Percentiles rank a stretch among this genome's conserved stretches.
These are phyloP conservation scores for Teleiodes luculella DNA, from an alignment of 2,888 invertebrate genomes.

Conservation along the genomic window DNA sequence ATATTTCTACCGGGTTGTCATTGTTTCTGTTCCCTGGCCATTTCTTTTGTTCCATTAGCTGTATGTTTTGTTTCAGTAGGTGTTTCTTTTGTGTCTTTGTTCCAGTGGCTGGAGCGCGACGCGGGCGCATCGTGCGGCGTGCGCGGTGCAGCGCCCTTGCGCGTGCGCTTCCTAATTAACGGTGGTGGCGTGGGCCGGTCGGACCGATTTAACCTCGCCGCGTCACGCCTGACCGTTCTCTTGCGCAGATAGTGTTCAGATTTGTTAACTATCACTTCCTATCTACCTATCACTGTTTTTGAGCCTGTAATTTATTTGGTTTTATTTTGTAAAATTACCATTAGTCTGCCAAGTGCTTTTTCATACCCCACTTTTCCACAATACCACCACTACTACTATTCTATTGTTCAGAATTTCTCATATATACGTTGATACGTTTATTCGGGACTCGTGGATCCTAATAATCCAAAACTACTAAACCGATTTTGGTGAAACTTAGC, in stretches of 20 bases:
- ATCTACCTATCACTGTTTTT: no score
- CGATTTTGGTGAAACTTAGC: no score
- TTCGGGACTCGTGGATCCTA: no score
- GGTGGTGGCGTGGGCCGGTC: constrained; percentile 56
- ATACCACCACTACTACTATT: no score
- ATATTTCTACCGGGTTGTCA: constrained; percentile 43
- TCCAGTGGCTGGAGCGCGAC: constrained; percentile 31
- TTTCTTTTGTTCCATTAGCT: constrained; percentile 42
- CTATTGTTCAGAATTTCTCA: no score
- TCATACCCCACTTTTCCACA: no score
- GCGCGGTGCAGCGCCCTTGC: constrained; percentile 65
- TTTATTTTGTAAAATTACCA: no score
- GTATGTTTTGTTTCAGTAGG: constrained; percentile 23
- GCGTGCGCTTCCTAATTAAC: constrained; percentile 73
- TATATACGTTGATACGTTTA: no score
- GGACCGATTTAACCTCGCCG: constrained; percentile 63
- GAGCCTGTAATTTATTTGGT: background rate
- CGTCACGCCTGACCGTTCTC: constrained; percentile 50
- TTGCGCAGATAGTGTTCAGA: constrained; percentile 25
- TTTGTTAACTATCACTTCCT: background rate
- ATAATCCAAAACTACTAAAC: no score
- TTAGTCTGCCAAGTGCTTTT: no score
- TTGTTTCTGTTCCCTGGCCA: constrained; percentile 50
- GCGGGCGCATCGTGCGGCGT: constrained; percentile 29
- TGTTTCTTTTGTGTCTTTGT: constrained; percentile 55